Evolutionary conservation across 2,888 invertebrate species (phyloP), one percentile per base, ranked within the genome.

Genomic region (Harpalus rubripes): DNA sequence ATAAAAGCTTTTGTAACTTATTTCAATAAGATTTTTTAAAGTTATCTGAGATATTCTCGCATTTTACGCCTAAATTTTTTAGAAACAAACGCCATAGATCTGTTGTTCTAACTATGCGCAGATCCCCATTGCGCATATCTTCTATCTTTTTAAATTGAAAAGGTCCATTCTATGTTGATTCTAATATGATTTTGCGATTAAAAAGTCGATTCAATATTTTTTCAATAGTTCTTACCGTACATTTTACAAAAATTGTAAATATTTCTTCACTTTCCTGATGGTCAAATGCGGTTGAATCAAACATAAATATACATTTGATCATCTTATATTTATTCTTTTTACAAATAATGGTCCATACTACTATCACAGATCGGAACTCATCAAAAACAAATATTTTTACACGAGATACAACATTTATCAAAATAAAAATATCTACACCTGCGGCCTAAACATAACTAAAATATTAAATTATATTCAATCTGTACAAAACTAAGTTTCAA

Each of bases 351-450:
- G 91, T 91, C 91, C 91, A 88, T 91, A 89, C 91, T 91, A 91
- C 91, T 91, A 91, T 91, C 91, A 91, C 91, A 91, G 91, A 90
- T 91, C 90, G 90, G 89, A 91, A 90, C 91, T 89, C 87, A 89
- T 88, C 88, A 65, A 79, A 84, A 84, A 79, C 63, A 84, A 84
- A 79, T 78, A 78, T 84, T 84, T 84, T 84, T 84, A 84, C 84
- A 84, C 84, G 65, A 78, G 59, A 65, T 84, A 84, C 72, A 74
- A 74, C 84, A 84, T 84, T 79, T 84, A 84, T 84, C 84, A 84
- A 84, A 84, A 84, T 84, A 79, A 84, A 72, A 84, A 84, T 84
- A 84, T 84, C 84, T 84, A 84, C 61, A 81, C 22, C 44, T 12
- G 5, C 41, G 83, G 18, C 32, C 83, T 59, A 18, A 81, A 52